phyloP scores from a whole-genome alignment of 2,797 vertebrate genomes.

The Hydrocynus forskahlii region DNA sequence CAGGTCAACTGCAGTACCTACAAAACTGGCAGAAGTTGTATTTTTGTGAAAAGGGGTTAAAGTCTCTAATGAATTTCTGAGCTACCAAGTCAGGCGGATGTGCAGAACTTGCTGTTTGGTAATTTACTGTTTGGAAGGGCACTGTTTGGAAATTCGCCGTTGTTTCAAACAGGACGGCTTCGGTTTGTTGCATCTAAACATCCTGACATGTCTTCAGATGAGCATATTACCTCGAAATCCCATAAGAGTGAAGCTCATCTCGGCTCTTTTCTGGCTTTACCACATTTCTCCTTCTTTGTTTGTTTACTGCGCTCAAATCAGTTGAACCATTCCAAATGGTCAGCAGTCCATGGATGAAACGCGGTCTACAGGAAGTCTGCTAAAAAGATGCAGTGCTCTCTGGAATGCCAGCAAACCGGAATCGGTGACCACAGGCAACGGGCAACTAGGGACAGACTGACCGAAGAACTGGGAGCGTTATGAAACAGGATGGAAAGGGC shows the following conservation, averaged over 20 bases:
- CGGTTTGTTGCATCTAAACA: conserved; percentile 35
- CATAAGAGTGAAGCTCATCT: background rate
- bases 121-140: background rate
- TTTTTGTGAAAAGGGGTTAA: too few species aligned
- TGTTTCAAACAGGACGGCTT: conserved; percentile 17
- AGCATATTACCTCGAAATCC: conserved; percentile 32
- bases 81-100: too few species aligned
- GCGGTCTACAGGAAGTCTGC: conserved; percentile 11
- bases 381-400: conserved; percentile 3
- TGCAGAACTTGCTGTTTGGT: background rate
- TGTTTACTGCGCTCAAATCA: conserved; percentile 18
- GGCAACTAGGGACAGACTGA: background rate
- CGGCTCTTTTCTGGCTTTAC: background rate
- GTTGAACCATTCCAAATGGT: background rate
- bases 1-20: too few species aligned
- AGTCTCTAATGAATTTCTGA: too few species aligned
- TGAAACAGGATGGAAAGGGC: background rate
- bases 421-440: conserved; percentile 10
- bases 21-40: too few species aligned
- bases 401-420: conserved; percentile 10
- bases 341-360: conserved; percentile 7
- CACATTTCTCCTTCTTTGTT: conserved; percentile 25
- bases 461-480: background rate
- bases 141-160: background rate
- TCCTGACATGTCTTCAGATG: conserved; percentile 27